These are phyloP conservation scores for Chloroclysta siterata DNA, from an alignment of 2,888 invertebrate genomes.

Conservation along the genomic window DNA sequence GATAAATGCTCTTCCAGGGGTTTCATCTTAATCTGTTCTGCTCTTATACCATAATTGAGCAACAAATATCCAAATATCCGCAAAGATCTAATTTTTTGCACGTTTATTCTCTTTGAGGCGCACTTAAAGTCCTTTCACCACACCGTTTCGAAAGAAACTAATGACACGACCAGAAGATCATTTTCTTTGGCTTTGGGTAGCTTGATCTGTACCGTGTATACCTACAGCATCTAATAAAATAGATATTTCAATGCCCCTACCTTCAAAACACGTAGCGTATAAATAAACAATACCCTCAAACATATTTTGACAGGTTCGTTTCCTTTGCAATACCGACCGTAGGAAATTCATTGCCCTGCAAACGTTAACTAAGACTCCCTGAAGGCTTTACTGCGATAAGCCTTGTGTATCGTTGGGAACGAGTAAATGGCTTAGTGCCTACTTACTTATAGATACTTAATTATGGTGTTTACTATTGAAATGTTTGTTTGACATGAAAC, in stretches of 20 bases:
- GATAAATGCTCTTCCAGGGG: too few relatives aligned
- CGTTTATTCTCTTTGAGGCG: too few relatives aligned
- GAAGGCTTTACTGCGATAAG: slow-evolving; percentile 47
- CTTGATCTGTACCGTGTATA: neutral
- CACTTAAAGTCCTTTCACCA: too few relatives aligned
- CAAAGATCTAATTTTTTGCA: too few relatives aligned
- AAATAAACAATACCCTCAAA: slow-evolving; percentile 29
- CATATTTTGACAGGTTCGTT: slow-evolving; percentile 40
- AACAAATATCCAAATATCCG: too few relatives aligned
- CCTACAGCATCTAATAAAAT: neutral
- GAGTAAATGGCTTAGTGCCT: neutral
- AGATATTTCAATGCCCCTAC: neutral
- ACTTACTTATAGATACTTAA: neutral
- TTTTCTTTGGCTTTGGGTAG: too few relatives aligned
- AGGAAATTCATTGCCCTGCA: slow-evolving; percentile 56
- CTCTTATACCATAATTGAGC: too few relatives aligned
- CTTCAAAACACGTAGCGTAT: slow-evolving; percentile 21
- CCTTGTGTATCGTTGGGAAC: neutral
- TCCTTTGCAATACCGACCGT: slow-evolving; percentile 46
- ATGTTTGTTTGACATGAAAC: neutral
- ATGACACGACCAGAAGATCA: too few relatives aligned
- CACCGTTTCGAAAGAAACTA: too few relatives aligned
- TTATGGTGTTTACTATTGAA: neutral
- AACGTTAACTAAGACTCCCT: slow-evolving; percentile 51
- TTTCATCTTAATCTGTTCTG: too few relatives aligned